Evolutionary conservation across 2,113 vertebrate species (phyloP), one percentile per base, ranked within the genome.

Genomic region (Oncorhynchus mykiss): DNA sequence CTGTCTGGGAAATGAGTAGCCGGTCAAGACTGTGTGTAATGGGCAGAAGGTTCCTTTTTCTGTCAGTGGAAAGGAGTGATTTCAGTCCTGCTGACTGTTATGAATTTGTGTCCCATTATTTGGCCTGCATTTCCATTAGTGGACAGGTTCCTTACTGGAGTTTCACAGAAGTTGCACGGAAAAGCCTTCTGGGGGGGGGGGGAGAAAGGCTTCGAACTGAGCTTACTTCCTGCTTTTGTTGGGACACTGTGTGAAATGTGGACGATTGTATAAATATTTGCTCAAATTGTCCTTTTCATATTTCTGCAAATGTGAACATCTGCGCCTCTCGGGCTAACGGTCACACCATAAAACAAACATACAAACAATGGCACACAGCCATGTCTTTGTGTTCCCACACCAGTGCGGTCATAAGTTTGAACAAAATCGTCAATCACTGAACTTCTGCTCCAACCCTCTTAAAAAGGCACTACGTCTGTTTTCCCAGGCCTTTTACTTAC

Each of bases 211-310:
- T 86, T 60, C 68, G 54, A 85, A 84, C 86, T 87, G 82, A 89
- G 81, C 81, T 86, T 87, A 92, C 79, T 82, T 93, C 91, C 92
- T 89, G 87, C 88, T 91, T 92, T 93, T 93, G 92, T 92, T 91
- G 83, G 82, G 82, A 76, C 64, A 67, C 68, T 76, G 76, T 71
- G 88, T 71, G 88, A 88, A 93, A 91, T 90, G 89, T 83, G 80
- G 78, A 83, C 72, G 66, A 85, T 78, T 77, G 78, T 84, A 84
- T 89, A 90, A 88, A 88, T 89, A 88, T 91, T 90, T 90, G 80
- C 77, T 87, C 31, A 79, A 86, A 90, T 84, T 75, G 51, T 88
- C 75, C 80, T 85, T 77, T 85, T 83, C 72, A 39, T 74, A 45
- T 70, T 71, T 74, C 16, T 18, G n/a, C 48, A 82, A 84, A 80